phyloP scores from a whole-genome alignment of 2,113 vertebrate species.

The Ornithorhynchus anatinus region DNA sequence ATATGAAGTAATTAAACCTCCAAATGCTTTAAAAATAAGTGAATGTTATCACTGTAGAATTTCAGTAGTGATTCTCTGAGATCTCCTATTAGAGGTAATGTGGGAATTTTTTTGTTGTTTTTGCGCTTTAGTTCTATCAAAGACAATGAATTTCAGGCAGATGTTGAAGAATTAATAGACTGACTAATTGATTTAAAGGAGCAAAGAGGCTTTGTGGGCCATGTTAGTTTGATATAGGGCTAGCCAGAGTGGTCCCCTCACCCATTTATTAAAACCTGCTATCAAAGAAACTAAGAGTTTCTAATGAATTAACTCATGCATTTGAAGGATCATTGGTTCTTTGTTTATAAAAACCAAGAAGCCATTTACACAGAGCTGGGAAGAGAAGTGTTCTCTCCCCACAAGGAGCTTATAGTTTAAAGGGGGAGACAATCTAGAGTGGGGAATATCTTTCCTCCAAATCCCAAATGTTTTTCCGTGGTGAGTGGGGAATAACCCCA shows the following conservation, averaged over 20 bases:
- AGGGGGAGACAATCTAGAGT: no score
- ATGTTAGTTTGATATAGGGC: background rate
- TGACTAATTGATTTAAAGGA: background rate
- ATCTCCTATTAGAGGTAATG: no score
- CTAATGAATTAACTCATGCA: background rate
- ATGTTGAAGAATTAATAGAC: background rate
- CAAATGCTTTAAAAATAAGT: no score
- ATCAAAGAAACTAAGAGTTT: background rate
- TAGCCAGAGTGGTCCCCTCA: background rate
- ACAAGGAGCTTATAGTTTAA: no score
- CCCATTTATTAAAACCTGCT: background rate
- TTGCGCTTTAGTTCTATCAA: background rate
- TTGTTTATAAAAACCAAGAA: background rate
- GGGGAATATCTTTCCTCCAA: no score
- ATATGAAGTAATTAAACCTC: no score
- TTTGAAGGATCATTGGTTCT: background rate
- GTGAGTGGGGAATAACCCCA: no score
- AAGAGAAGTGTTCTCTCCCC: background rate
- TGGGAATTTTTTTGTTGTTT: no score
- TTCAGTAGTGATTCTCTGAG: no score
- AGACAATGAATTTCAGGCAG: background rate
- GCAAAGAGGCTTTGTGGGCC: background rate
- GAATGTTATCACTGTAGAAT: no score
- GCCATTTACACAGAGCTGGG: no score
- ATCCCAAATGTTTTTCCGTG: no score